Evolutionary conservation across 2,113 vertebrate genomes (phyloP), one percentile per base, ranked within the genome.

Genomic region (Microcebus ravelobensis): DNA sequence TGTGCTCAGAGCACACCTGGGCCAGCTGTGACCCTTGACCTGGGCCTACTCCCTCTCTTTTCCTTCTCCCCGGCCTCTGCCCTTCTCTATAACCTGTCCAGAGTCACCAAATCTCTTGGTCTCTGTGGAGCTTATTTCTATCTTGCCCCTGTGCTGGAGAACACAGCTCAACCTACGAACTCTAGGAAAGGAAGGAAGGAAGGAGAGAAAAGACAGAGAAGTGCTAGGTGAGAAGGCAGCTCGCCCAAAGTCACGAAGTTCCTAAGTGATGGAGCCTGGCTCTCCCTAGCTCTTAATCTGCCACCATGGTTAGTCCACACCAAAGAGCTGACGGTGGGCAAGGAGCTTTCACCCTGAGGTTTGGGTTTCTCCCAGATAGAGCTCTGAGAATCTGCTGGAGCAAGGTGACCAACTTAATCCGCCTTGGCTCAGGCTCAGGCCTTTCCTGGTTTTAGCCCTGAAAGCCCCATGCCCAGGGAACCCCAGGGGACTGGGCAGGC

Each of bases 11-110:
- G 31, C 63, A n/a, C 6, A 5, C 23, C 4, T 34, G 12, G n/a
- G 36, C 34, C 21, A 67, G 68, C 4, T 5, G 15, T 45, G 5
- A 36, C 65, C 27, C 6, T 50, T 1, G 2, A 15, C 1, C 2
- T 12, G 13, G 17, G 25, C 10, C 9, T 3, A 18, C n/a, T 15
- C 74, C 27, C n/a, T 61, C 11, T 23, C 34, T 10, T 48, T 25
- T 45, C 6, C 23, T 57, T 68, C 21, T 15, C 18, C 23, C 4
- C 2, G 18, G 6, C 31, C 17, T 36, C 59, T 67, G 3, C 11
- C 36, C 31, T 83, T 63, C 42, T 87, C 14, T 81, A 23, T 52
- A 80, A 80, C 23, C 50, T 25, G 3, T 50, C 5, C 2, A 50
- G 45, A 31, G 9, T 23, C 17, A 39, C n/a, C 29, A 86, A 45